Evolutionary conservation across 2,888 invertebrate species (phyloP).

Genomic region (Phalera bucephala): DNA sequence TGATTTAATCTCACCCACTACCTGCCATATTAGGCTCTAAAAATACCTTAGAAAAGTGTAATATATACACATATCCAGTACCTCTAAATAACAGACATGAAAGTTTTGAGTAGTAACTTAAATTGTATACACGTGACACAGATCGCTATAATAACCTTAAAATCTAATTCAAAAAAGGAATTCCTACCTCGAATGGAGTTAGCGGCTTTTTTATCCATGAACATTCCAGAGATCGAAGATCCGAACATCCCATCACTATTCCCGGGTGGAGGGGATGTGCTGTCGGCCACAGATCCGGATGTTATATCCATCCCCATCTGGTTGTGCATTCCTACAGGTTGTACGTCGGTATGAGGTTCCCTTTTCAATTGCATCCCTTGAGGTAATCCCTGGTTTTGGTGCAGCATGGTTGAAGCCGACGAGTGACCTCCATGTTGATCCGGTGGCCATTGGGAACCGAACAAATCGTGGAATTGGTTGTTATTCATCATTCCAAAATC

Average conservation of each 20-base stretch:
- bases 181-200: conserved; percentile 87
- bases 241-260: conserved; percentile 73
- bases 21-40: too few species aligned
- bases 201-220: conserved; percentile 84
- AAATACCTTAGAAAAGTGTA: too few species aligned
- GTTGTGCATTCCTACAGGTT: conserved; percentile 52
- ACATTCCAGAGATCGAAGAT: conserved; percentile 71
- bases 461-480: conserved; percentile 75
- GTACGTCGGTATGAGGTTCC: conserved; percentile 64
- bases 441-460: conserved; percentile 80
- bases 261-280: conserved; percentile 84
- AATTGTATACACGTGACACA: too few species aligned
- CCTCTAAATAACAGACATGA: too few species aligned
- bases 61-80: too few species aligned
- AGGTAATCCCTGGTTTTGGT: conserved; percentile 52
- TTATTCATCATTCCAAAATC: conserved; percentile 64
- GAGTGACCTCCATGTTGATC: conserved; percentile 76
- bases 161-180: too few species aligned
- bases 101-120: too few species aligned
- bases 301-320: conserved; percentile 69
- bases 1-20: too few species aligned
- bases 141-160: too few species aligned
- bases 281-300: conserved; percentile 79
- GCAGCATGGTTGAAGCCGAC: conserved; percentile 74
- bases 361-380: conserved; percentile 66